A percentile compares a stretch with the other conserved stretches of the same genome.
phyloP scores from a whole-genome alignment of 2,113 vertebrate species.

The Myocastor coypus region DNA sequence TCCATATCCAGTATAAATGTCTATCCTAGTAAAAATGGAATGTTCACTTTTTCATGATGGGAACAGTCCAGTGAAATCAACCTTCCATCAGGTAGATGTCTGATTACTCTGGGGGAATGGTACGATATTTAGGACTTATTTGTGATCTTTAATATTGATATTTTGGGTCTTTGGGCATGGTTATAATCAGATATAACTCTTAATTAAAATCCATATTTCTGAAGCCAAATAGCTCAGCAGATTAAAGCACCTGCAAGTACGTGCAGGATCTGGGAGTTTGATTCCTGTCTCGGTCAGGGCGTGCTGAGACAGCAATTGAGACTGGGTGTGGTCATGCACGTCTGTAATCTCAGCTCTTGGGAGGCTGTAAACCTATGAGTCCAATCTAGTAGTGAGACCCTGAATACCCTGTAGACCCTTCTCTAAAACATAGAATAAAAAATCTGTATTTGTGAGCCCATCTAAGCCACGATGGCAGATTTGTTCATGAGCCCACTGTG shows the following conservation, averaged over 20 bases:
- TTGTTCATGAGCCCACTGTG: background rate
- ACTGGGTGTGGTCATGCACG: too few relatives aligned
- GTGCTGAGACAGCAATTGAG: too few relatives aligned
- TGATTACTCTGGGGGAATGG: background rate
- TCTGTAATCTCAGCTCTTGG: too few relatives aligned
- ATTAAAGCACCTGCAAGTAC: too few relatives aligned
- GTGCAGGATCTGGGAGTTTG: too few relatives aligned
- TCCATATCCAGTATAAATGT: background rate
- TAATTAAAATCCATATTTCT: background rate
- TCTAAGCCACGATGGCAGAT: background rate
- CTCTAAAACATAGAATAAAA: background rate
- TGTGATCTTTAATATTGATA: background rate
- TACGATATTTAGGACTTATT: background rate
- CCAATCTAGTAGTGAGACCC: too few relatives aligned
- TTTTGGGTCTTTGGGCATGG: background rate
- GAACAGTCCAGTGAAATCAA: background rate
- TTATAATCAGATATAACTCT: background rate
- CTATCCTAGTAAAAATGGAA: background rate
- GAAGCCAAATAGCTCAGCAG: background rate
- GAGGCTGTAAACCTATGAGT: too few relatives aligned
- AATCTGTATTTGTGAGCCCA: background rate
- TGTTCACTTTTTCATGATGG: background rate
- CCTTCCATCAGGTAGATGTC: background rate
- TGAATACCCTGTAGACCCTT: too few relatives aligned
- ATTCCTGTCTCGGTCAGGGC: too few relatives aligned